Evolutionary conservation across 2,113 vertebrate species (phyloP).

Genomic region (Heteronetta atricapilla): DNA sequence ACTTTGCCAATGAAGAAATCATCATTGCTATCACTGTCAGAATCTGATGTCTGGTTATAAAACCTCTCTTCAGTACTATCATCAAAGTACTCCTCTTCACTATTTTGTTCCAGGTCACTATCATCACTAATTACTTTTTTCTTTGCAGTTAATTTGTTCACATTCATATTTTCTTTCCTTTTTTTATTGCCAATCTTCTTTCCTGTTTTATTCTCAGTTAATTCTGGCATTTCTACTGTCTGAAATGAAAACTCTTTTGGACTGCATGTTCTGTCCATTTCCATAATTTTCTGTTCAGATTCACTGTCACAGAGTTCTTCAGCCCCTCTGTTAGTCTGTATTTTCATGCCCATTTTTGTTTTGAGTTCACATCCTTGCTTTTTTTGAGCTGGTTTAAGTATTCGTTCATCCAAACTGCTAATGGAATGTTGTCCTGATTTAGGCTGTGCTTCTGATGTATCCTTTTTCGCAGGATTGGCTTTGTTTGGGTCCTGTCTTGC

Average conservation of each 20-base stretch:
- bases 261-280: background rate
- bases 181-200: background rate
- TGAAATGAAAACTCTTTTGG: background rate
- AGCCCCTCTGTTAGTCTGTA: background rate
- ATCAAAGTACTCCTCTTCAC: constrained; percentile 86
- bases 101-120: constrained; percentile 74
- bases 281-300: background rate
- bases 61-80: constrained; percentile 98
- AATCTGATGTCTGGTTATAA: constrained; percentile 87
- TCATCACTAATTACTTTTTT: background rate
- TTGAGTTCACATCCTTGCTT: constrained; percentile 16
- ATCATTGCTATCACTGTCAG: constrained; percentile 83
- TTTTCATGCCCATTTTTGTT: constrained; percentile 13
- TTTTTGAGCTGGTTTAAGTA: background rate
- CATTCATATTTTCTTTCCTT: constrained; percentile 2
- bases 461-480: constrained; percentile 2
- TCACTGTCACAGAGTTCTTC: background rate
- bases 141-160: background rate
- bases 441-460: constrained; percentile 52
- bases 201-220: background rate
- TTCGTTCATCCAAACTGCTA: background rate
- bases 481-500: constrained; percentile 74
- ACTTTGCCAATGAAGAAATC: constrained; percentile 96
- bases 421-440: background rate
- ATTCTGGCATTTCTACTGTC: background rate